Conservation (phyloP, 2,888 invertebrate genomes). For the Xiphydria camelus region DNA sequence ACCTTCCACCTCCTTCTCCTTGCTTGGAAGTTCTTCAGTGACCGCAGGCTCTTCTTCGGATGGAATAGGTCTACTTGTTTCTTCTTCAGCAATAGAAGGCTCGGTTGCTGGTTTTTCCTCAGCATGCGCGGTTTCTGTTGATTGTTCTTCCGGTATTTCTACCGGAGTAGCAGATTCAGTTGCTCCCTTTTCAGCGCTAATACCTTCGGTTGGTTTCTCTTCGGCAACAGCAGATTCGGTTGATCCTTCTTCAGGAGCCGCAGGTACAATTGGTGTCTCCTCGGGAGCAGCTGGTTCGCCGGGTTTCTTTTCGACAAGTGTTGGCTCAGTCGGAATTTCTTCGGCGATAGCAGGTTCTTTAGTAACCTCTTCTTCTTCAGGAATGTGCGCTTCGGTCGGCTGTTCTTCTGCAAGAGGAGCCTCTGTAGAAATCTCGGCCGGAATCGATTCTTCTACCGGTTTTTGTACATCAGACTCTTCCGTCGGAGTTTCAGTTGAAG, state of each 20-base stretch:
- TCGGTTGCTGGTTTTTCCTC: constrained; percentile 18
- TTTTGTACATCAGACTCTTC: neutral
- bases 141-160: constrained; percentile 16
- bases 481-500: too few relatives aligned
- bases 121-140: constrained; percentile 13
- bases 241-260: constrained; percentile 1
- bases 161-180: constrained; percentile 3
- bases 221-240: neutral
- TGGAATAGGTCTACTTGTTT: neutral
- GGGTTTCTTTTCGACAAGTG: constrained; percentile 2
- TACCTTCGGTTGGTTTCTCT: constrained; percentile 8
- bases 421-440: constrained; percentile 24
- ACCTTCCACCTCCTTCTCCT: constrained; percentile 15
- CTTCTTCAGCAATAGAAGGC: constrained; percentile 6
- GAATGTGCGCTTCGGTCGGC: constrained; percentile 17
- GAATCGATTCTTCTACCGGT: constrained; percentile 3
- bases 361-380: neutral
- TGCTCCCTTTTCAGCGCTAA: constrained; percentile 6
- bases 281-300: neutral
- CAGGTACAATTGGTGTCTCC: constrained; percentile 6
- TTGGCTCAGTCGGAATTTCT: constrained; percentile 8
- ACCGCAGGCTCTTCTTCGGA: constrained; percentile 6
- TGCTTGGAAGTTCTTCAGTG: constrained; percentile 12
- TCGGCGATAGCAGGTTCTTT: constrained; percentile 11
- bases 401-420: constrained; percentile 12